Evolutionary conservation across 2,888 invertebrate genomes (phyloP), one percentile per base, ranked within the genome.

Genomic region (Rugalucina vietnamica): DNA sequence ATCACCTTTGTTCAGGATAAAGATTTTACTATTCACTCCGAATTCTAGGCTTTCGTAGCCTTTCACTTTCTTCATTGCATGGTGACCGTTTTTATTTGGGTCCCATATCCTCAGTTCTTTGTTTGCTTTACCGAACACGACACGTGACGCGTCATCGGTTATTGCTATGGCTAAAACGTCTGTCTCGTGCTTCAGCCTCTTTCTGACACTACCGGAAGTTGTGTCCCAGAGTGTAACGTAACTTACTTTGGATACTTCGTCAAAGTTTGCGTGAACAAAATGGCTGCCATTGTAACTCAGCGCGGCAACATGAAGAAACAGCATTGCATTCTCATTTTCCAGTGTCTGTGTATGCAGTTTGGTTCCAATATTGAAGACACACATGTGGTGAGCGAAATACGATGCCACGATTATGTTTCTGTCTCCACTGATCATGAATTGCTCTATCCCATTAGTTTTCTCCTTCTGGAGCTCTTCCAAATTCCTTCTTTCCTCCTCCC

Each of bases 181-280:
- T 29, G 90, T 92, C 86, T 94, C 94, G 70, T 93, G 92, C 71
- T 92, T 92, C 36, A 94, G 88, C 3, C 94, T 84, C 50, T 90
- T 88, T 74, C 90, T 91, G 12, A 94, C 91, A 14, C 88, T 79
- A 0, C 94, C 94, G 1, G 90, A 87, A n/a, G 82, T 43, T 29
- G 93, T 93, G 84, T 94, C 91, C 94, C 94, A 94, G 54, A 94
- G 81, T 21, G 94, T 94, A 21, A 94, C 93, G 86, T 94, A 94
- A 77, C 94, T 94, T 50, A 90, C 87, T 85, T 94, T 94, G 37
- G 87, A 89, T 21, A 90, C 89, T 74, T 94, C 94, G 87, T 94
- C 94, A 87, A 94, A 94, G 85, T 93, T 94, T 29, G 93, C 91
- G 36, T 93, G 93, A 5, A 93, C 94, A 5, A 94, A 89, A 82